phyloP scores from a whole-genome alignment of 2,888 invertebrate species.

The Geophilus truncorum region DNA sequence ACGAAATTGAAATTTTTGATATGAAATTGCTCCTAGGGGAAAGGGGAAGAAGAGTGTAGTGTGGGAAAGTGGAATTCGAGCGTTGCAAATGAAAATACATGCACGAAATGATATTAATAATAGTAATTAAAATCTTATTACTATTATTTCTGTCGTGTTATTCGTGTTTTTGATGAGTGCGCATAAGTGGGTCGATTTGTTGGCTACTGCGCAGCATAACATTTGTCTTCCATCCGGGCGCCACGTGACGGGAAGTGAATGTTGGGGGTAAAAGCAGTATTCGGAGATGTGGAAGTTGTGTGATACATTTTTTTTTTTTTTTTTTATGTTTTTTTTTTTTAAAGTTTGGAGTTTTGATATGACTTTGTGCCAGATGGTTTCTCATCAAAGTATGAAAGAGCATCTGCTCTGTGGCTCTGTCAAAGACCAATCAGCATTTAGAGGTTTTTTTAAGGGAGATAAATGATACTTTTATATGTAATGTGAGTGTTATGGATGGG shows the following conservation, averaged over 20 bases:
- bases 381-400: neutral
- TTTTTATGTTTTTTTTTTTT: too few relatives aligned
- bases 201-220: neutral
- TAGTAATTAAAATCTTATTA: too few relatives aligned
- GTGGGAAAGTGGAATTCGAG: too few relatives aligned
- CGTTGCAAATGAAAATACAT: too few relatives aligned
- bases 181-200: neutral
- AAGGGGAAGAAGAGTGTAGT: too few relatives aligned
- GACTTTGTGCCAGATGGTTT: neutral
- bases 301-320: too few relatives aligned
- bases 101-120: too few relatives aligned
- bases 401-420: neutral
- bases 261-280: neutral
- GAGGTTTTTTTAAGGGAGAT: neutral
- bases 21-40: too few relatives aligned
- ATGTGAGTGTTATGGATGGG: too few relatives aligned
- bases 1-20: neutral
- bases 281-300: neutral
- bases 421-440: neutral
- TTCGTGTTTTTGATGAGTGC: neutral
- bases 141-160: too few relatives aligned
- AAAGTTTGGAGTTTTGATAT: neutral
- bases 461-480: neutral
- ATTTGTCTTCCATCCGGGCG: neutral
- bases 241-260: constrained; percentile 4